phyloP scores from a whole-genome alignment of 2,797 vertebrate genomes.

The Acrocephalus scirpaceus region DNA sequence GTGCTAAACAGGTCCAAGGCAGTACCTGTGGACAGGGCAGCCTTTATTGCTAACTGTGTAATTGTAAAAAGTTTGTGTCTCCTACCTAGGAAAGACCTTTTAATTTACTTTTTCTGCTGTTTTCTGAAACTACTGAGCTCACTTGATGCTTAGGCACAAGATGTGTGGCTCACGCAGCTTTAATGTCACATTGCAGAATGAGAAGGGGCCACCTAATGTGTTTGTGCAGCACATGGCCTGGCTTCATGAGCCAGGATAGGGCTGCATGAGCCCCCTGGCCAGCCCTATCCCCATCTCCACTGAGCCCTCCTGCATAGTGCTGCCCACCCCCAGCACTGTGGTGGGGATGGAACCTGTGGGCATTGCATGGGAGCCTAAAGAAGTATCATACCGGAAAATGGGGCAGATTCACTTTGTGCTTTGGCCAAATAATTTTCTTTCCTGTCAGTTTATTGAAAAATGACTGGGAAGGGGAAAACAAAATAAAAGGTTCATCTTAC shows the following conservation, averaged over 20 bases:
- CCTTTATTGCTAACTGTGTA: not conserved
- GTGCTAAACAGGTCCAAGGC: not conserved
- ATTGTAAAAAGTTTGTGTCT: not conserved
- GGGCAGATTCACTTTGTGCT: not conserved
- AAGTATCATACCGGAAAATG: not conserved
- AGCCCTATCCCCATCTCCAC: not conserved
- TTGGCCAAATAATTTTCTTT: not conserved
- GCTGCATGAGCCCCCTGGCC: not conserved
- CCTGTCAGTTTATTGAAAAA: not conserved
- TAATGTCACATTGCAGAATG: not conserved
- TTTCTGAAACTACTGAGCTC: not conserved
- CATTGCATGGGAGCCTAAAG: not conserved
- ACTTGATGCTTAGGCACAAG: not conserved
- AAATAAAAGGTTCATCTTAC: not conserved
- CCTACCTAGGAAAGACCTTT: not conserved
- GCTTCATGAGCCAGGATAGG: not conserved
- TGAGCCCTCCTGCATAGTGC: not conserved
- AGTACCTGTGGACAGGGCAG: not conserved
- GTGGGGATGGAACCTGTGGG: not conserved
- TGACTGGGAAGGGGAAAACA: not conserved
- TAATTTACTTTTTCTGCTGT: not conserved
- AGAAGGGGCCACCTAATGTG: not conserved
- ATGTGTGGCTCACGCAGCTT: not conserved
- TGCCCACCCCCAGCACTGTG: accelerated
- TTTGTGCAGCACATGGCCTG: not conserved